Evolutionary conservation across 2,888 invertebrate genomes (phyloP).

Genomic region (Catocala sponsa): DNA sequence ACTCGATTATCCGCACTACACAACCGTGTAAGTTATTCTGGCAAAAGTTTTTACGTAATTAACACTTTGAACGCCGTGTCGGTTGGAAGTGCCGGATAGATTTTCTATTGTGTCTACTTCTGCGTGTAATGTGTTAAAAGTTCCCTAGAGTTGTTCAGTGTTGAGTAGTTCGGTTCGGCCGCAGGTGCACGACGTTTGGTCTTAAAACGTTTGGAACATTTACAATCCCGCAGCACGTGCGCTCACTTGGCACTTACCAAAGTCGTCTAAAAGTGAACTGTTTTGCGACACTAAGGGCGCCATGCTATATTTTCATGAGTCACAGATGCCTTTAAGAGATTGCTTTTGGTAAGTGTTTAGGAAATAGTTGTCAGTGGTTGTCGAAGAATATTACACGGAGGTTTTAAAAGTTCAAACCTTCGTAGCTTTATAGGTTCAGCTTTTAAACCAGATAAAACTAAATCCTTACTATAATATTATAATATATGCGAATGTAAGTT

Average conservation of each 20-base stretch:
- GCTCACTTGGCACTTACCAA: conserved; percentile 77
- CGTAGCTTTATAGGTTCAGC: no score
- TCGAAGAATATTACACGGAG: background rate
- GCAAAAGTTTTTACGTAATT: conserved; percentile 61
- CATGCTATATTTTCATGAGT: conserved; percentile 77
- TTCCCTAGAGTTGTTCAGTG: conserved; percentile 48
- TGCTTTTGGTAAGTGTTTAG: conserved; percentile 46
- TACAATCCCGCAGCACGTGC: conserved; percentile 71
- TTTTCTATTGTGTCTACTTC: no score
- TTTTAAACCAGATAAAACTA: no score
- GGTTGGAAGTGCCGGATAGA: no score
- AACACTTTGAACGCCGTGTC: no score
- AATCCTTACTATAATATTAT: no score
- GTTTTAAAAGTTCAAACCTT: no score
- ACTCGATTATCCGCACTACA: conserved; percentile 23
- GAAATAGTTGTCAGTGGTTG: conserved; percentile 38
- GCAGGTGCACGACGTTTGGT: conserved; percentile 72
- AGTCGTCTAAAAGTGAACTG: conserved; percentile 79
- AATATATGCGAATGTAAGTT: no score
- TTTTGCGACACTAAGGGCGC: conserved; percentile 64
- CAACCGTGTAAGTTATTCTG: conserved; percentile 14
- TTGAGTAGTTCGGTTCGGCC: conserved; percentile 54
- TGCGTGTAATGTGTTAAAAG: conserved; percentile 46
- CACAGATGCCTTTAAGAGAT: conserved; percentile 54
- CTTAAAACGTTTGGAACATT: conserved; percentile 78